Evolutionary conservation across 2,888 invertebrate species (phyloP), one percentile per base, ranked within the genome.

Genomic region (Silvanus unidentatus): DNA sequence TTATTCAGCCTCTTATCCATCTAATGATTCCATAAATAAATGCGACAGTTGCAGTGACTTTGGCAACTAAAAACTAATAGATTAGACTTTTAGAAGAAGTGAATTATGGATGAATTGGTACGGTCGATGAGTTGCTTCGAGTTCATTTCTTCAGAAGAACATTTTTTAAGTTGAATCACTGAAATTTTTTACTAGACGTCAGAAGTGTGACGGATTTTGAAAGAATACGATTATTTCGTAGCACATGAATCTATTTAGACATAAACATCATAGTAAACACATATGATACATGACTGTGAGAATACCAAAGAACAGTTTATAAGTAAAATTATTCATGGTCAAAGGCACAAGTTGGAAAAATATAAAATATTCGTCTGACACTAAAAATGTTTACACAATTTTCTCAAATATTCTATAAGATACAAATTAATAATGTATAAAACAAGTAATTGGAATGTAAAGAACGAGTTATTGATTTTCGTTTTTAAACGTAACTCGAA

Each of bases 271-370:
- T 65, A 63, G 57, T 66, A 64, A 66, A 67, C 60, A 66, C 64
- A 65, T 60, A 55, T 59, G 61, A 59, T 65, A 65, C 62, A 64
- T 62, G 61, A 63, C 58, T 63, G 52, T 47, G 54, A 59, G 55
- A 64, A 60, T 62, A 37, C 37, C 37, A 15, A 61, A 62, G 62
- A 61, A 64, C 58, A 64, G 61, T 59, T 55, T 63, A 55, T 53
- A 58, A 63, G 58, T 60, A 63, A 61, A 68, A 66, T 65, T 65
- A 65, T 66, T 62, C 59, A 53, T 52, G 58, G 55, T 60, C 55
- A 56, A 69, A 69, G 69, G 69, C 69, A 69, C 69, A 64, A 68
- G 66, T 69, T 67, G 68, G 67, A 68, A 69, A 67, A 64, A 66
- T 63, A 62, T 54, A 66, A 65, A 62, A 59, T 55, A 37, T 37